These are phyloP conservation scores for Eudasyphora cyanicolor DNA, from an alignment of 2,888 invertebrate species.

Conservation along the genomic window DNA sequence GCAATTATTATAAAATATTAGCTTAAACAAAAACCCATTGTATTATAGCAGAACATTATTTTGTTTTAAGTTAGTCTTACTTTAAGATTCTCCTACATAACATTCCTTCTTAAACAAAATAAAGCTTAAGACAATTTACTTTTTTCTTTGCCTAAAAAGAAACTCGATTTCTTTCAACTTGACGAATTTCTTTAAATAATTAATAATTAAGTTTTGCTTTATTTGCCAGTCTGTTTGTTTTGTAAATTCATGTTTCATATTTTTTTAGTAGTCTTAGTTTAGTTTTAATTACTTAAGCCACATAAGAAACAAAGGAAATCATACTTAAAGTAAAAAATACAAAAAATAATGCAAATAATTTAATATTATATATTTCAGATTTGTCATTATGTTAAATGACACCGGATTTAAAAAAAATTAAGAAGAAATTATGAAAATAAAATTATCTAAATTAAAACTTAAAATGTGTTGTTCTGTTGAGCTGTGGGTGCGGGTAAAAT, in stretches of 20 bases:
- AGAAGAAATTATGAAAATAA: conserved; percentile 47
- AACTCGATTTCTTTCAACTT: conserved; percentile 13
- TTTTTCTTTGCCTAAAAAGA: conserved; percentile 47
- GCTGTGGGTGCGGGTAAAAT: neutral
- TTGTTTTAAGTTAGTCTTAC: conserved; percentile 6
- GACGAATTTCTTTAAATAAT: conserved; percentile 43
- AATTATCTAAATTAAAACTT: conserved; percentile 45
- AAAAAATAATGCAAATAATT: conserved; percentile 40
- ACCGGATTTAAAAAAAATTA: conserved; percentile 34
- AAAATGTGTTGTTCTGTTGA: neutral
- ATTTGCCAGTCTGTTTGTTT: neutral
- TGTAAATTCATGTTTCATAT: conserved; percentile 26
- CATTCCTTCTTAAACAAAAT: conserved; percentile 12
- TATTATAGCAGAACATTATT: conserved; percentile 34
- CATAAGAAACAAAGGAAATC: conserved; percentile 2
- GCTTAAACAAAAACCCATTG: conserved; percentile 18
- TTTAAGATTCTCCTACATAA: neutral
- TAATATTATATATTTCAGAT: conserved; percentile 43
- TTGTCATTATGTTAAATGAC: conserved; percentile 47
- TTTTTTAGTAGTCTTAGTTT: conserved; percentile 21
- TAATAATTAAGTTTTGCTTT: conserved; percentile 15
- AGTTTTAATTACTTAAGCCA: neutral
- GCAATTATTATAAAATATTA: conserved; percentile 29
- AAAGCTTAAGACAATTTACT: conserved; percentile 44
- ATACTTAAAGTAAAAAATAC: conserved; percentile 46